Conservation (phyloP, 2,113 vertebrate genomes). For the Ancistrus triradiatus region DNA sequence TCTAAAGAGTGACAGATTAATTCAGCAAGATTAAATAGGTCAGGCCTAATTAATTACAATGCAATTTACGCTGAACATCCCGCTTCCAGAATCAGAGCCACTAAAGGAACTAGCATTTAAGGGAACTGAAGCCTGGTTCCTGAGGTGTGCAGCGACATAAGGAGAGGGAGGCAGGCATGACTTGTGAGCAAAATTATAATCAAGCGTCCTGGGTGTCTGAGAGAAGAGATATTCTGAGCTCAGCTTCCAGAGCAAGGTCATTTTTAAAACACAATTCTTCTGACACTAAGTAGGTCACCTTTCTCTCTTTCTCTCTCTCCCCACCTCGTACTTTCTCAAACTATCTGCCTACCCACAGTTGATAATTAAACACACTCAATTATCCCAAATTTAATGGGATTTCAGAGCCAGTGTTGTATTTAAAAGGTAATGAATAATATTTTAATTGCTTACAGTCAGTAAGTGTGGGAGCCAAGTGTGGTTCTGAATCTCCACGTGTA, state of each 20-base stretch:
- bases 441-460: constrained; percentile 75
- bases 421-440: constrained; percentile 82
- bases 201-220: constrained; percentile 43
- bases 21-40: constrained; percentile 10
- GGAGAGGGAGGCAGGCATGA: constrained; percentile 18
- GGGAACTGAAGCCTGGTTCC: constrained; percentile 1
- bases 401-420: constrained; percentile 73
- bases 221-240: constrained; percentile 73
- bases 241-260: constrained; percentile 73
- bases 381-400: constrained; percentile 81
- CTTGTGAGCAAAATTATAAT: constrained; percentile 42
- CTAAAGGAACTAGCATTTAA: background rate
- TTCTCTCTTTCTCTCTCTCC: constrained; percentile 58
- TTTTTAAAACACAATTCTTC: constrained; percentile 77
- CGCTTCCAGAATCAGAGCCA: constrained; percentile 31
- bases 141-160: constrained; percentile 13
- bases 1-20: constrained; percentile 20
- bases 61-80: constrained; percentile 1
- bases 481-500: constrained; percentile 67
- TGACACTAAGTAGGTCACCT: constrained; percentile 71
- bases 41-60: too few relatives aligned
- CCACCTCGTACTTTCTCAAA: constrained; percentile 68
- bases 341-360: constrained; percentile 62
- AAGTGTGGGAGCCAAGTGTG: constrained; percentile 70
- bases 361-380: constrained; percentile 81